phyloP scores from a whole-genome alignment of 2,797 vertebrate species.

The Bovichtus diacanthus region DNA sequence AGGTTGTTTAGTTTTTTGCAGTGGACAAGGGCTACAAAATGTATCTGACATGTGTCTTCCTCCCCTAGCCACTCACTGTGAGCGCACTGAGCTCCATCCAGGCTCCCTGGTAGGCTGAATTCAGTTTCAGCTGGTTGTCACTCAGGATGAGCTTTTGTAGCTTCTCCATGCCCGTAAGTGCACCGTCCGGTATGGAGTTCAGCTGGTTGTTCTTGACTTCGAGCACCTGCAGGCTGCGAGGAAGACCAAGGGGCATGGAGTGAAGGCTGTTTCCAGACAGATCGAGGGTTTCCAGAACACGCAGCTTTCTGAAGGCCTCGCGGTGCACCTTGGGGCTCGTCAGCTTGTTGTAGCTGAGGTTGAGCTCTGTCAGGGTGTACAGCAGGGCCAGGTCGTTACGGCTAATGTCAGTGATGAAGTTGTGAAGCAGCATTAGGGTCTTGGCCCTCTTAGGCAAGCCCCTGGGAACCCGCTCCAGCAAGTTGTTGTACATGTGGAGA shows the following conservation, averaged over 20 bases:
- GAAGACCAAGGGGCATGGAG: slow-evolving; percentile 89
- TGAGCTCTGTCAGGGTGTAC: slow-evolving; percentile 94
- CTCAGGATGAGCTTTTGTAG: slow-evolving; percentile 91
- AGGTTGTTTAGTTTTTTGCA: slow-evolving; percentile 8
- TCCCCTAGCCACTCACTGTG: slow-evolving; percentile 83
- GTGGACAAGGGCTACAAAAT: background rate
- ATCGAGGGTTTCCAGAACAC: slow-evolving; percentile 90
- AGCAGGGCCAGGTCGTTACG: slow-evolving; percentile 93
- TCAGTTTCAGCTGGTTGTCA: slow-evolving; percentile 91
- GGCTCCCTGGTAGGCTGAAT: slow-evolving; percentile 91
- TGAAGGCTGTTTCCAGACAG: slow-evolving; percentile 93
- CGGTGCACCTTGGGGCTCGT: slow-evolving; percentile 89
- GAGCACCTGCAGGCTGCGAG: slow-evolving; percentile 91
- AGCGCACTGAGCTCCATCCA: slow-evolving; percentile 93
- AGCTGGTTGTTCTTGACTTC: slow-evolving; percentile 93
- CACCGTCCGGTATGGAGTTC: slow-evolving; percentile 86
- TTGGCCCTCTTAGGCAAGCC: slow-evolving; percentile 93
- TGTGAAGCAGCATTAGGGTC: slow-evolving; percentile 97
- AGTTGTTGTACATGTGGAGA: slow-evolving; percentile 96
- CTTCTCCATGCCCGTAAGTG: slow-evolving; percentile 91
- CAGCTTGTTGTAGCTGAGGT: slow-evolving; percentile 97
- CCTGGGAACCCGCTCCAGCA: slow-evolving; percentile 92
- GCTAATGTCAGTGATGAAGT: slow-evolving; percentile 91
- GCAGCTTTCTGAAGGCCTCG: slow-evolving; percentile 95
- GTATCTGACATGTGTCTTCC: background rate